Evolutionary conservation across 2,888 invertebrate genomes (phyloP).

Genomic region (Sisyra nigra): DNA sequence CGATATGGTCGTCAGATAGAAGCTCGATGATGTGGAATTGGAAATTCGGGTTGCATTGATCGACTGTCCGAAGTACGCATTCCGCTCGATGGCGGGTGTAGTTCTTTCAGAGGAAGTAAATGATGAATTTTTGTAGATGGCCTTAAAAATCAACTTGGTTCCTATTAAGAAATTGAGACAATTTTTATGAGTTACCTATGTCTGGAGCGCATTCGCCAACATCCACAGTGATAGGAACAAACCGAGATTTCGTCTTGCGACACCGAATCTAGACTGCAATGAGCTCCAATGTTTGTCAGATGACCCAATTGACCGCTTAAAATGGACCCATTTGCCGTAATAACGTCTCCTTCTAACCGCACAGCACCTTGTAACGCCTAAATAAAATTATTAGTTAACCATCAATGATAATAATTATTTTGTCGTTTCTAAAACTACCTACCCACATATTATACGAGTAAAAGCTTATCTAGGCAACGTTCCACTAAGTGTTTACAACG

Average conservation of each 20-base stretch:
- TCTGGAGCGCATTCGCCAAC: slow-evolving; percentile 24
- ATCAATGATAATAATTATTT: neutral
- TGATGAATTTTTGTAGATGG: slow-evolving; percentile 27
- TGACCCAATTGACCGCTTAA: slow-evolving; percentile 46
- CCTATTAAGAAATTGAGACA: neutral
- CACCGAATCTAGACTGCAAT: slow-evolving; percentile 22
- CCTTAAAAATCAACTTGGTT: slow-evolving; percentile 17
- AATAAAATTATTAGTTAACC: slow-evolving; percentile 13
- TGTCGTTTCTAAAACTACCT: too few species aligned
- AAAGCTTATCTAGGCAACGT: too few species aligned
- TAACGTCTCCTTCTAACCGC: slow-evolving; percentile 90
- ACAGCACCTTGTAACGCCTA: slow-evolving; percentile 92
- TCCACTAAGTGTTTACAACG: too few species aligned
- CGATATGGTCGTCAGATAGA: slow-evolving; percentile 23
- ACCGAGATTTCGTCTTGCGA: slow-evolving; percentile 28
- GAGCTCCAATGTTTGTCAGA: slow-evolving; percentile 21
- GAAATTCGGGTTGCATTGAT: slow-evolving; percentile 22
- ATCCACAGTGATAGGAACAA: slow-evolving; percentile 29
- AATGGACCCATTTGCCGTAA: slow-evolving; percentile 84
- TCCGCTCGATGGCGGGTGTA: slow-evolving; percentile 26
- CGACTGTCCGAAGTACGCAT: slow-evolving; percentile 13
- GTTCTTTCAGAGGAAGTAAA: slow-evolving; percentile 27
- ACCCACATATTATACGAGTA: too few species aligned
- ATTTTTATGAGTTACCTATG: slow-evolving; percentile 20
- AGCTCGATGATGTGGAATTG: slow-evolving; percentile 29